Percentiles rank a stretch among this genome's conserved stretches.
phyloP scores from a whole-genome alignment of 2,113 vertebrate species.

The Coregonus clupeaformis region DNA sequence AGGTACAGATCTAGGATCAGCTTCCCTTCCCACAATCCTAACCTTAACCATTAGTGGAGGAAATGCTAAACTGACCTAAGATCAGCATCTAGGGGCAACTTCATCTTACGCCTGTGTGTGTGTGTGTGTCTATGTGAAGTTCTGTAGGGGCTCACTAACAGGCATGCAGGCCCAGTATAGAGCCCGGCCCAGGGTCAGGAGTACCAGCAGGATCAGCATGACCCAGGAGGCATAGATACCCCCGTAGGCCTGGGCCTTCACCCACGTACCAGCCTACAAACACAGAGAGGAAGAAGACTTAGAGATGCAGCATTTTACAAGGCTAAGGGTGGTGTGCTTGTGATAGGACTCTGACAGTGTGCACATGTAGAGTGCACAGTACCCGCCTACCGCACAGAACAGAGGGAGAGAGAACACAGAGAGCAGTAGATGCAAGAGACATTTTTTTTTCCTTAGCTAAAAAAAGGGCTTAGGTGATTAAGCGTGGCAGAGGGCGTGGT shows the following conservation, averaged over 20 bases:
- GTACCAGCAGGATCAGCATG: conserved; percentile 78
- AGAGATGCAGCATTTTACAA: neutral
- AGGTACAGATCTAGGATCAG: neutral
- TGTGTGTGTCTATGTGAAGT: conserved; percentile 68
- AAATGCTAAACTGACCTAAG: too few species aligned
- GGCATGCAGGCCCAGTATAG: conserved; percentile 89
- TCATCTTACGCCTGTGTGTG: neutral
- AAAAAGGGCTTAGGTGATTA: too few species aligned
- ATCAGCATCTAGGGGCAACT: too few species aligned
- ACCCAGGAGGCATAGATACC: conserved; percentile 90
- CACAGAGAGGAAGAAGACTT: neutral
- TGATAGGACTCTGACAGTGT: too few species aligned
- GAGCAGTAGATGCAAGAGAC: too few species aligned
- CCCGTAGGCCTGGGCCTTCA: conserved; percentile 75
- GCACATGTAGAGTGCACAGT: too few species aligned
- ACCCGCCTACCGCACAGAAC: too few species aligned
- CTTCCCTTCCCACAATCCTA: neutral
- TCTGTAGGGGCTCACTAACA: conserved; percentile 78
- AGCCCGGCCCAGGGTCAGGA: conserved; percentile 82
- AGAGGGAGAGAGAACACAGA: too few species aligned
- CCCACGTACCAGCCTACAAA: conserved; percentile 84
- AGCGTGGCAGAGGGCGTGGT: too few species aligned
- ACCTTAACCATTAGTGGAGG: neutral
- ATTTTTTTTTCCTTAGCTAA: too few species aligned
- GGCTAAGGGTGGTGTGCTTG: too few species aligned